Evolutionary conservation across 2,113 vertebrate genomes (phyloP), one percentile per base, ranked within the genome.

Genomic region (Salvelinus alpinus): DNA sequence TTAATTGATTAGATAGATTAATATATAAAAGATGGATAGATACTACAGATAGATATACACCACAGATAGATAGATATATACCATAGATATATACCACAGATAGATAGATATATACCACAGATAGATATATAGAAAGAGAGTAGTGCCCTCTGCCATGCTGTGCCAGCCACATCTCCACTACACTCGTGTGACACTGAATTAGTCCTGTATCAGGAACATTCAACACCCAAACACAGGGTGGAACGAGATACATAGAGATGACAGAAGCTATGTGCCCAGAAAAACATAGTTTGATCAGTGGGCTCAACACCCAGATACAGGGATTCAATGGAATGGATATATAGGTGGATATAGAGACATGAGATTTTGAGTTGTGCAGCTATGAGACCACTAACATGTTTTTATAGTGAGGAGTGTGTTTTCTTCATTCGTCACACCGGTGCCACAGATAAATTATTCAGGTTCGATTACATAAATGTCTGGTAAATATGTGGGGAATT

Each of bases 381-480:
- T 20, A 13, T 22, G 18, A 5, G 59, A 22, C 5, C 59, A 60
- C 12, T n/a, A 22, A 20, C 20, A 22, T 62, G 5, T 62, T n/a
- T 62, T 62, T 62, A 62, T 22, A 62, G n/a, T 62, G 59, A 22
- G 59, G 59, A 62, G 59, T 62, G 59, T 18, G 64, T 27, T 75
- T 67, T 78, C 70, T 62, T 48, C 22, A 81, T 85, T 85, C 83
- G 82, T 83, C 74, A 78, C 59, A 44, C 44, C 81, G 74, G 75
- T 70, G 72, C 73, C 60, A n/a, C 51, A 47, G 3, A 81, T 90
- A 76, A 88, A 91, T 89, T 77, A 90, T 90, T 89, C 78, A 86
- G 68, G 44, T 80, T 60, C 75, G 70, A 83, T 79, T 80, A 74
- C 82, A 86, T 75, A 79, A 88, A 83, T 78, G 81, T 25, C 51